A percentile compares a stretch with the other conserved stretches of the same genome.
Conservation (phyloP, 2,797 vertebrate genomes). For the Pantherophis vulpinus region DNA sequence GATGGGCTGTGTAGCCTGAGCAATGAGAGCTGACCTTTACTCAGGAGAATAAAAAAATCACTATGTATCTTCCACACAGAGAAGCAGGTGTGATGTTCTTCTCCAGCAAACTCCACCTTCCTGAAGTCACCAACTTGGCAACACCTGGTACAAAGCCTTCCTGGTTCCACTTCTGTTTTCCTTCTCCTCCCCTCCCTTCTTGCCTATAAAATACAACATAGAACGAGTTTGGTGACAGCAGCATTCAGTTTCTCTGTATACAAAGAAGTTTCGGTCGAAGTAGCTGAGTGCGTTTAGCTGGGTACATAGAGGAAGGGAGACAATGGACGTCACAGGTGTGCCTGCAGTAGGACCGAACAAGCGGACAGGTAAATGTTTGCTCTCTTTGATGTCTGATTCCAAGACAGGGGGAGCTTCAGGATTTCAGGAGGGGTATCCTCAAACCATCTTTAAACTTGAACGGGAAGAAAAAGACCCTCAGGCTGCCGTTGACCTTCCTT, state of each 20-base stretch:
- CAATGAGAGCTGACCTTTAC: slow-evolving; percentile 13
- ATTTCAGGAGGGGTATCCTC: neutral
- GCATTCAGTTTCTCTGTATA: slow-evolving; percentile 29
- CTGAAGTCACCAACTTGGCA: neutral
- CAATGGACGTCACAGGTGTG: neutral
- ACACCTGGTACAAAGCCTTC: slow-evolving; percentile 1
- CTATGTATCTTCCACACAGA: neutral
- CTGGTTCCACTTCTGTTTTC: neutral
- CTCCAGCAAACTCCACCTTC: neutral
- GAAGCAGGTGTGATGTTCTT: neutral
- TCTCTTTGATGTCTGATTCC: neutral
- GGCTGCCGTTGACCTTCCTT: neutral
- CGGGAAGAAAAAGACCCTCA: neutral
- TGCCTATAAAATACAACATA: neutral
- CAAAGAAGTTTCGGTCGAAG: slow-evolving; percentile 45
- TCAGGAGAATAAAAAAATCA: neutral
- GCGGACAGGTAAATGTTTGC: neutral
- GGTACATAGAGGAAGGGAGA: neutral
- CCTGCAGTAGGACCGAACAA: neutral
- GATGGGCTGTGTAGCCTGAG: neutral
- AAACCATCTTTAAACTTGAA: neutral
- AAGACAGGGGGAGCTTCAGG: neutral
- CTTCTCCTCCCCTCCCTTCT: neutral
- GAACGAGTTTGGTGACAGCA: slow-evolving; percentile 12
- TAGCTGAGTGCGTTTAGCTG: slow-evolving; percentile 20